These are phyloP conservation scores for Siniperca obscura DNA, from an alignment of 2,797 vertebrate genomes.

Conservation along the genomic window DNA sequence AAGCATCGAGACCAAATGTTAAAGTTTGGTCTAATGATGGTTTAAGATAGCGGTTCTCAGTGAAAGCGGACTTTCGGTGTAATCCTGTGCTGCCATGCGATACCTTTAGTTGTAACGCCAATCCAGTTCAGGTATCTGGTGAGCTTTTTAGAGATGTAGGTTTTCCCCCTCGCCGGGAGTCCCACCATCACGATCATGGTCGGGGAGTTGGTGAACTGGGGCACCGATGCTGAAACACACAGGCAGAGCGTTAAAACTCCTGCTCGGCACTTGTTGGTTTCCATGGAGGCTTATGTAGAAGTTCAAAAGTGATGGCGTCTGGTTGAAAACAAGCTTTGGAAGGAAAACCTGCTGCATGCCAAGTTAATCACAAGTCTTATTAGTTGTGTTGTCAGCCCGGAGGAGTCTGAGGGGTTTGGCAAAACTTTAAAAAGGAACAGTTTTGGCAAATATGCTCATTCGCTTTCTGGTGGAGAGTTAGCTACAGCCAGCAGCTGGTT, in stretches of 20 bases:
- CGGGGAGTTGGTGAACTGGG: slow-evolving; percentile 95
- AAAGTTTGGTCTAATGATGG: neutral
- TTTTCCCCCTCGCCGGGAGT: slow-evolving; percentile 92
- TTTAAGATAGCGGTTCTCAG: neutral
- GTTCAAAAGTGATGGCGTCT: neutral
- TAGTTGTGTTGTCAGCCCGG: neutral
- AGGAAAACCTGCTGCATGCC: neutral
- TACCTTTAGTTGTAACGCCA: slow-evolving; percentile 75
- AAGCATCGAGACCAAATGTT: neutral
- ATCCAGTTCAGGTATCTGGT: slow-evolving; percentile 81
- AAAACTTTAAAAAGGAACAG: neutral
- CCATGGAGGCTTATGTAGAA: neutral
- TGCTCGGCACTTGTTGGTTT: neutral
- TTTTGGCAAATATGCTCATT: neutral
- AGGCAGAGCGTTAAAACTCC: neutral
- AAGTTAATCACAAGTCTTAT: neutral
- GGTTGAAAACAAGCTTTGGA: neutral
- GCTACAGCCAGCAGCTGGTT: too few species aligned
- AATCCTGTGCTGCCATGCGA: neutral
- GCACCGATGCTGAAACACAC: slow-evolving; percentile 86
- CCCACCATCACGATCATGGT: slow-evolving; percentile 96
- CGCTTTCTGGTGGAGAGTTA: too few species aligned
- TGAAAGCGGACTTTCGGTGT: neutral
- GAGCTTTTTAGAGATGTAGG: slow-evolving; percentile 94
- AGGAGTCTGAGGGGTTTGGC: too few species aligned